Base-by-base conservation (phyloP, 2,113 vertebrate species). In the Platysternon megacephalum region DNA sequence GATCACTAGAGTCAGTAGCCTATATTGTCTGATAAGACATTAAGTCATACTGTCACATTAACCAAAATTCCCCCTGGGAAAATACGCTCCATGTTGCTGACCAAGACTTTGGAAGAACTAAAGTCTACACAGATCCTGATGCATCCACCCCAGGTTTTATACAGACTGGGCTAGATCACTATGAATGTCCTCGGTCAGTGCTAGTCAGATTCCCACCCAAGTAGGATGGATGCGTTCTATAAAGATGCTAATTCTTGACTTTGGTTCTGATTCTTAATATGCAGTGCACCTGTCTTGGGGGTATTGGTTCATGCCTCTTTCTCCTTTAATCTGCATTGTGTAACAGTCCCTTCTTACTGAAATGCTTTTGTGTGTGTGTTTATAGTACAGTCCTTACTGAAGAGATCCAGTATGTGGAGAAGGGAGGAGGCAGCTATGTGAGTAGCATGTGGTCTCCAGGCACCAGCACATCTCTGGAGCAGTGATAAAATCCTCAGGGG, bases 291-390 rank as follows among this genome's bases (percentile, higher is more conserved):
- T 1, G 0, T 51, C 90, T 80, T 87, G 85, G 48, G 39, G 93
- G 81, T 39, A 39, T 72, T 39, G n/a, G 65, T 9, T 49, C 82
- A 32, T 6, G 44, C 42, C 92, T 86, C 46, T 6, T 78, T 44
- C 74, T 94, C 74, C 48, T 92, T 44, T 16, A 89, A 29, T 32
- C 74, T 92, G 44, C 49, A 86, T 39, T 4, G 74, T 13, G 68
- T 79, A 21, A 83, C 52, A 58, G 82, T 6, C 48, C 89, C 97
- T 89, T 88, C 42, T 92, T 89, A 76, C 39, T 61, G 13, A 39
- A 4, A 58, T 72, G 17, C n/a, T 84, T 52, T 21, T 53, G 58
- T 84, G 42, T 52, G 42, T 55, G 39, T 29, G 6, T 81, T 74
- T 86, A 19, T 76, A 46, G 2, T 8, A 84, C 80, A 29, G 44